Percentiles rank a stretch among this genome's conserved stretches.
Evolutionary conservation across 2,113 vertebrate species (phyloP).

Genomic region (Mesembrinibis cayennensis): DNA sequence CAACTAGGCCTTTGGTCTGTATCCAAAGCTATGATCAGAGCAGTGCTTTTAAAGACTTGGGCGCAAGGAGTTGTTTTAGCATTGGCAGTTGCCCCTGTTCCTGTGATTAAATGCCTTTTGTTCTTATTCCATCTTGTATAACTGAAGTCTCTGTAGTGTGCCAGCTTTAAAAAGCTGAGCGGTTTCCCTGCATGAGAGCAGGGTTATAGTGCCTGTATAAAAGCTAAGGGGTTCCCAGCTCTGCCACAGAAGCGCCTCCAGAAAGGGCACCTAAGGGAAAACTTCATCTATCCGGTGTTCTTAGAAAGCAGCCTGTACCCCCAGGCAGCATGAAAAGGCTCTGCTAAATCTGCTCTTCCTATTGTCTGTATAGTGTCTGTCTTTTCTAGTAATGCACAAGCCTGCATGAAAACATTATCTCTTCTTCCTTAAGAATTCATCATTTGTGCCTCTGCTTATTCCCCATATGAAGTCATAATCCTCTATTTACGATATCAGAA

Average conservation of each 20-base stretch:
- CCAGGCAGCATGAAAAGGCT: not conserved
- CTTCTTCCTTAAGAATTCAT: slow-evolving; percentile 24
- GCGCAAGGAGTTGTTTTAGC: not conserved
- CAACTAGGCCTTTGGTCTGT: not conserved
- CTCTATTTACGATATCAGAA: slow-evolving; percentile 45
- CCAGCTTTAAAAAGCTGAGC: not conserved
- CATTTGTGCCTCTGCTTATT: slow-evolving; percentile 53
- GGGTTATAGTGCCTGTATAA: not conserved
- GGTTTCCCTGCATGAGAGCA: not conserved
- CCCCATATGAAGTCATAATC: slow-evolving; percentile 55
- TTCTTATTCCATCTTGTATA: not conserved
- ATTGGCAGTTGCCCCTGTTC: not conserved
- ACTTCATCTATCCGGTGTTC: not conserved
- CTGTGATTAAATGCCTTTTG: slow-evolving; percentile 40
- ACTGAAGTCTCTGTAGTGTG: not conserved
- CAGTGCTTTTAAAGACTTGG: not conserved
- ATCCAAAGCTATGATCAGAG: not conserved
- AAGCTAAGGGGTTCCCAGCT: not conserved
- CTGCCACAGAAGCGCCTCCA: not conserved
- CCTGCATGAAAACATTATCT: slow-evolving; percentile 3
- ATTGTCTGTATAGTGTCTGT: not conserved
- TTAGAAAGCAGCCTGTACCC: not conserved
- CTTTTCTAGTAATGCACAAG: not conserved
- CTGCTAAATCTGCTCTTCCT: not conserved
- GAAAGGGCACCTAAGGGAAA: not conserved